Evolutionary conservation across 2,797 vertebrate genomes (phyloP), one percentile per base, ranked within the genome.

Genomic region (Siniperca undulata): DNA sequence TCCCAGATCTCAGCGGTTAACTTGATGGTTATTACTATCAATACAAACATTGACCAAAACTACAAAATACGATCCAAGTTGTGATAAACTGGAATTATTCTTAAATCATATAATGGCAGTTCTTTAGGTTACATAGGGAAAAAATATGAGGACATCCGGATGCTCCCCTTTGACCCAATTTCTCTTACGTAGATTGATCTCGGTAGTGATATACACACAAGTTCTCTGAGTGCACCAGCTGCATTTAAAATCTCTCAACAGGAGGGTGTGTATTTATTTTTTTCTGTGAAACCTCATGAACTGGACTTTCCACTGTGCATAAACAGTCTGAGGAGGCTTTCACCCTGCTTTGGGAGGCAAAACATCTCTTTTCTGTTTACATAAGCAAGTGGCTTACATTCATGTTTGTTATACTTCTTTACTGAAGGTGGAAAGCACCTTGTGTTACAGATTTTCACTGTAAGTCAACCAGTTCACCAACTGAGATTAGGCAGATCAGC

Each of bases 401-500:
- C 22, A 50, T 12, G 6, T 66, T 30, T 48, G 22, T n/a, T 7
- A 38, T 58, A 8, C 38, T 48, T 22, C 40, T 70, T 55, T 59
- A 30, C 59, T n/a, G 4, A 61, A 59, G 58, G 60, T 68, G 59
- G 66, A 38, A 78, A 80, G 55, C 44, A 30, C 17, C 7, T 46
- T 38, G 59, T 42, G 46, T 34, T 12, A 16, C 60, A 80, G 74
- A 44, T 77, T 85, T 79, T 69, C 74, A 19, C 42, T 3, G 2
- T 56, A 70, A 59, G 42, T 80, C 44, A 36, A 74, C 53, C 22
- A 48, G 73, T 70, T 75, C 34, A 38, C 61, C 66, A 5, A 52
- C 66, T 9, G 30, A 87, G 90, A 89, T 91, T 81, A 88, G 62
- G 7, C 55, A 68, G 81, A 90, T 88, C 75, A 83, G 78, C 52